Evolutionary conservation across 2,888 invertebrate genomes (phyloP), one percentile per base, ranked within the genome.

Genomic region (Habroteleia sp.): DNA sequence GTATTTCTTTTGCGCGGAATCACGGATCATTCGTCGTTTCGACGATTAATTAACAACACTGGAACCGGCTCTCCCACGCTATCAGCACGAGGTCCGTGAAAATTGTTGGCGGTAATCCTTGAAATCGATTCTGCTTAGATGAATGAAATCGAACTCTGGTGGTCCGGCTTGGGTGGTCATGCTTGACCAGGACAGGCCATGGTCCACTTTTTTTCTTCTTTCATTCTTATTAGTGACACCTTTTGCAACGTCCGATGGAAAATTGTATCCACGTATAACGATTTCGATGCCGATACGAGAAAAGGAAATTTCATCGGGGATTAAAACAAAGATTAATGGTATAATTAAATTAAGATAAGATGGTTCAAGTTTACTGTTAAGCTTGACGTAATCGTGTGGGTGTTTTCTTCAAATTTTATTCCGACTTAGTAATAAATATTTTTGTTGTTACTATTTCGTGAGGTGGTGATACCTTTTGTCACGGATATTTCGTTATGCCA

Each of bases 61-160:
- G 66, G 37, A 68, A 65, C 73, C 62, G 63, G 72, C 66, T 83
- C 81, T 85, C 84, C 81, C 83, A 85, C 84, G 82, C 77, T 83
- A 78, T 80, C 80, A 76, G 80, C 80, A 83, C 82, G 82, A 77
- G 82, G 77, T 81, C 81, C 83, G 80, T 84, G 81, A 82, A 85
- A 84, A 84, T 83, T 74, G 71, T 37, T 46, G 39, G 35, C 76
- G 71, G 72, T 66, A 77, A 83, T 77, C 80, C 77, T 52, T 79
- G 80, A 75, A 81, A 83, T 81, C 82, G 79, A 82, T 82, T 80
- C 77, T 60, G 62, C 74, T 52, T 60, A 76, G 75, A 71, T 74
- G 75, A 77, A 80, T 77, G 74, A 77, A 76, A 79, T 79, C 71
- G 69, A 76, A 74, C 68, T 77, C 74, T 71, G 83, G 84, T 85